Conservation (phyloP, 2,113 vertebrate genomes). For the Mesembrinibis cayennensis region DNA sequence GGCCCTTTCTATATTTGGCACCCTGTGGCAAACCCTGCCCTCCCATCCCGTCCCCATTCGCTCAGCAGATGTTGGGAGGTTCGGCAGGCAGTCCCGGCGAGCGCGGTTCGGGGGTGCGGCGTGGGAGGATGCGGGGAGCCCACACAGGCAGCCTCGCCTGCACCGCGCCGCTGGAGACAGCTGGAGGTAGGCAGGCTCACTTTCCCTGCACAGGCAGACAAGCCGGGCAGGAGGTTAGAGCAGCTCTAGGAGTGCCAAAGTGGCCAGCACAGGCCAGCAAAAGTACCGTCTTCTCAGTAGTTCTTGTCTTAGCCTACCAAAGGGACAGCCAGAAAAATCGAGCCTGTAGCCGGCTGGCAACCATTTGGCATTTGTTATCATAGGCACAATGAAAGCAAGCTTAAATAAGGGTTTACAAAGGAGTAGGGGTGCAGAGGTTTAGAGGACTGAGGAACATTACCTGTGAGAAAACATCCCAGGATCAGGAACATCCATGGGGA, state of each 20-base stretch:
- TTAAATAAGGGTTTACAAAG: neutral
- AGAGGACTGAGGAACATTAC: constrained; percentile 39
- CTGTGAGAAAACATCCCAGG: constrained; percentile 78
- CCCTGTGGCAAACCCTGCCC: neutral
- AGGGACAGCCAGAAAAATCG: neutral
- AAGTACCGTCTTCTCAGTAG: neutral
- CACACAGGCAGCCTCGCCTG: neutral
- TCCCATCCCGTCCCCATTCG: neutral
- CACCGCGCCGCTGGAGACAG: neutral
- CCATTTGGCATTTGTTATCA: neutral
- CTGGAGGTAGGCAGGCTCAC: neutral
- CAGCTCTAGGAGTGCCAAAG: neutral
- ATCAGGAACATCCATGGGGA: constrained; percentile 67
- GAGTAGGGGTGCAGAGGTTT: too few species aligned
- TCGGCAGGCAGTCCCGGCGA: neutral
- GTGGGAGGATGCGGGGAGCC: neutral
- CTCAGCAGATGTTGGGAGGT: neutral
- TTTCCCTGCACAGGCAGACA: neutral
- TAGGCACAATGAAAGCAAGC: neutral
- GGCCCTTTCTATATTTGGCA: neutral
- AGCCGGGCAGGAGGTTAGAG: accelerated
- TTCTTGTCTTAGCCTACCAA: neutral
- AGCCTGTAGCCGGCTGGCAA: neutral
- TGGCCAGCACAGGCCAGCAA: accelerated
- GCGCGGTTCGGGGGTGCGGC: accelerated